A percentile compares a stretch with the other conserved stretches of the same genome.
These are phyloP conservation scores for Misgurnus mizolepis DNA, from an alignment of 2,113 vertebrate species.

Conservation along the genomic window DNA sequence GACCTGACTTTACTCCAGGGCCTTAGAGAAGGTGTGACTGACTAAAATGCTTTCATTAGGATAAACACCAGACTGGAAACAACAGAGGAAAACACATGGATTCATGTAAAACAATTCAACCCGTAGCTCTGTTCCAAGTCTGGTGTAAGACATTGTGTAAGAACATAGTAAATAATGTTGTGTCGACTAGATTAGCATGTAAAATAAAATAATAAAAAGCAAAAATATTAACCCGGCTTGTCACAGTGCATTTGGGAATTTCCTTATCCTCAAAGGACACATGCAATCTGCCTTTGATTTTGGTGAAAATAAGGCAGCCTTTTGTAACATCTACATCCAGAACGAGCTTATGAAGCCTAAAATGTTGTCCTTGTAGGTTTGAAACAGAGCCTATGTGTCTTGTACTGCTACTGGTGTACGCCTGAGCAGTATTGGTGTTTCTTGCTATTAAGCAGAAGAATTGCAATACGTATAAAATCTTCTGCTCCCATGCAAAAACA, in stretches of 20 bases:
- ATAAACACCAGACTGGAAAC: slow-evolving; percentile 17
- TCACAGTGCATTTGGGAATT: not conserved
- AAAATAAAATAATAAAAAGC: no score
- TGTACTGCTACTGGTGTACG: no score
- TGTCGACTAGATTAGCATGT: no score
- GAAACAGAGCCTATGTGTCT: not conserved
- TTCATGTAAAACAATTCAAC: not conserved
- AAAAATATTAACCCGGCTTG: not conserved
- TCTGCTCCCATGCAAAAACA: not conserved
- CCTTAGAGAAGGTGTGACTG: slow-evolving; percentile 26
- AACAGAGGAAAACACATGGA: slow-evolving; percentile 12
- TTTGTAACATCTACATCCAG: no score
- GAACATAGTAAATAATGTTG: no score
- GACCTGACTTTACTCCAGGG: slow-evolving; percentile 7
- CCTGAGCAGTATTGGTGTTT: not conserved
- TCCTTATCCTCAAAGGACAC: not conserved
- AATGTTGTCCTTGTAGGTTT: not conserved
- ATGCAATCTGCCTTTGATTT: not conserved
- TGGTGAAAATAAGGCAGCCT: not conserved
- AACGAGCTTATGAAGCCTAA: no score
- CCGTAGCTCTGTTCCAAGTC: not conserved
- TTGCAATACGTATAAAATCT: not conserved
- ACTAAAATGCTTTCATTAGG: slow-evolving; percentile 48
- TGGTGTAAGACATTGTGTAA: no score
- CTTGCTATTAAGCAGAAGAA: not conserved